Conservation (phyloP, 2,888 invertebrate species). For the Rhagonycha lutea region DNA sequence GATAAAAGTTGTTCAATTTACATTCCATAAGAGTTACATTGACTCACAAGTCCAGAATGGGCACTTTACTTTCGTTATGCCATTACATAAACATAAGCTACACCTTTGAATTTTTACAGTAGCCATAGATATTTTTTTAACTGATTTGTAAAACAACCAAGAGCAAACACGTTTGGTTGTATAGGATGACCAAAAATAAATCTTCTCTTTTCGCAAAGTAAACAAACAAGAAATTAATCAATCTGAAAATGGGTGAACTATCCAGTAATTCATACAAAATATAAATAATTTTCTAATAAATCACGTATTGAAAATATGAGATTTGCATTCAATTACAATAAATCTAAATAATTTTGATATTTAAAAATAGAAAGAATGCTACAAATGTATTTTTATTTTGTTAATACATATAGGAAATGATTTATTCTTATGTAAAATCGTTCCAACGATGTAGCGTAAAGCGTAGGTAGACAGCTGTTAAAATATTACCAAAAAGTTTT, state of each 20-base stretch:
- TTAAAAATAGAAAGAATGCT: constrained; percentile 25
- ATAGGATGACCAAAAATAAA: neutral
- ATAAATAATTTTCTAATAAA: constrained; percentile 21
- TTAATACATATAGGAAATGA: constrained; percentile 13
- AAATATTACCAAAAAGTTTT: constrained; percentile 12
- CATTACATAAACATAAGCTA: constrained; percentile 40
- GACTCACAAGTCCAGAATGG: constrained; percentile 45
- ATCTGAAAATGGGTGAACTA: neutral
- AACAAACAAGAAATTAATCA: constrained; percentile 2
- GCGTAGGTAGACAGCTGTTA: constrained; percentile 15
- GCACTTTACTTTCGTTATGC: constrained; percentile 50
- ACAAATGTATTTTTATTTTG: constrained; percentile 21
- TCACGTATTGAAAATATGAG: constrained; percentile 24
- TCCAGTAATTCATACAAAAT: neutral
- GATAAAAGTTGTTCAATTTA: constrained; percentile 55
- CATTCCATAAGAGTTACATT: constrained; percentile 53
- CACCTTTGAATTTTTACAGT: constrained; percentile 33
- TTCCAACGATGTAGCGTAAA: constrained; percentile 5
- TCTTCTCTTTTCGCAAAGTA: neutral
- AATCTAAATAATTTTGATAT: constrained; percentile 24
- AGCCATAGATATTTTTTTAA: neutral
- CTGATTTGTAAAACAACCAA: neutral
- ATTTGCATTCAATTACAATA: constrained; percentile 34
- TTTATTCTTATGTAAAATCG: constrained; percentile 14
- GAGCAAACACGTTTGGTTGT: neutral